These are phyloP conservation scores for Drosophila longiperda DNA, from an alignment of 2,888 invertebrate genomes.

Conservation along the genomic window DNA sequence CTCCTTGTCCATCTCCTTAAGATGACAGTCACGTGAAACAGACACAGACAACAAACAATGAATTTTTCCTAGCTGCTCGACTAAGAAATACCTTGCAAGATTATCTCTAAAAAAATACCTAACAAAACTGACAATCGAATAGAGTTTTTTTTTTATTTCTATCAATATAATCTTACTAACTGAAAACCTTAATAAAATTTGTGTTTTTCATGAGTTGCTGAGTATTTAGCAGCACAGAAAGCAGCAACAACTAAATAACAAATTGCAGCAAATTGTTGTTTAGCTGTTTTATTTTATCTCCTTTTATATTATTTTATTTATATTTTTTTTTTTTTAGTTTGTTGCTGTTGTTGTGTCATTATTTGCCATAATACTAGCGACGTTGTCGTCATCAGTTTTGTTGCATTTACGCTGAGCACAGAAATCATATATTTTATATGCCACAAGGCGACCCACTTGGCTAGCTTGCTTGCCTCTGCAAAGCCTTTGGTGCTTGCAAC, in stretches of 20 bases:
- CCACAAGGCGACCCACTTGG: slow-evolving; percentile 28
- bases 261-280: slow-evolving; percentile 63
- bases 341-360: slow-evolving; percentile 54
- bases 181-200: not conserved
- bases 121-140: too few relatives aligned
- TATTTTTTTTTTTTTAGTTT: slow-evolving; percentile 22
- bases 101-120: not conserved
- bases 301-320: slow-evolving; percentile 16
- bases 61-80: not conserved
- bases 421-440: slow-evolving; percentile 66
- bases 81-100: slow-evolving; percentile 16
- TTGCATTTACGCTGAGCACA: slow-evolving; percentile 66
- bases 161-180: not conserved
- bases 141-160: not conserved
- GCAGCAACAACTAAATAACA: slow-evolving; percentile 22
- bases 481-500: slow-evolving; percentile 14
- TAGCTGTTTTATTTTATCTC: slow-evolving; percentile 52
- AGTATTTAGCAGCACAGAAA: slow-evolving; percentile 18
- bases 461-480: slow-evolving; percentile 16
- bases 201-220: not conserved
- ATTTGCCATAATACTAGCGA: slow-evolving; percentile 68
- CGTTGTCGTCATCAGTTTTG: slow-evolving; percentile 73
- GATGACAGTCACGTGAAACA: slow-evolving; percentile 48
- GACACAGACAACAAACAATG: slow-evolving; percentile 27
- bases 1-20: slow-evolving; percentile 12